Conservation (phyloP, 2,797 vertebrate species). For the Australoheros facetus region DNA sequence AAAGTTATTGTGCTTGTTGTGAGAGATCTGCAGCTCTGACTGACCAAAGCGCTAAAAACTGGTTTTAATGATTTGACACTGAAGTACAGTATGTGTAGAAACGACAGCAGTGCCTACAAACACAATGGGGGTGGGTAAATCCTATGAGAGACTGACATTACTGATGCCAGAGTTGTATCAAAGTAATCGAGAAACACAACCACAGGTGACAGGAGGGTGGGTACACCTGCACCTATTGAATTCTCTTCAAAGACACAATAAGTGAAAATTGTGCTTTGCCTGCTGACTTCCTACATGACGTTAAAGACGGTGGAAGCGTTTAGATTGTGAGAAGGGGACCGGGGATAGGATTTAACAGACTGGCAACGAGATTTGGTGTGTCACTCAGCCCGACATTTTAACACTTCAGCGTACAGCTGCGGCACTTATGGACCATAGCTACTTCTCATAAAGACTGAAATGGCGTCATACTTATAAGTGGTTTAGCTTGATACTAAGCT, state of each 20-base stretch:
- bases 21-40: not conserved
- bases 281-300: not conserved
- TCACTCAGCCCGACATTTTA: not conserved
- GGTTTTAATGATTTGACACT: not conserved
- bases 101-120: not conserved
- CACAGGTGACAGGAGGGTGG: not conserved
- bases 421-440: not conserved
- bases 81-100: not conserved
- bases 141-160: not conserved
- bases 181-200: not conserved
- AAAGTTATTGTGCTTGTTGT: not conserved
- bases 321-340: not conserved
- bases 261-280: not conserved
- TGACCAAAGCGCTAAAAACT: not conserved
- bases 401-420: not conserved
- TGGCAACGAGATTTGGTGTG: not conserved
- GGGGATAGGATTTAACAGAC: not conserved
- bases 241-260: not conserved
- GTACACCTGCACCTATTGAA: not conserved
- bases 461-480: not conserved
- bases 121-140: not conserved
- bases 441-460: not conserved
- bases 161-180: not conserved
- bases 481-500: constrained; percentile 11
- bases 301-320: not conserved